phyloP scores from a whole-genome alignment of 2,888 invertebrate species.

The Orthonevra nobilis region DNA sequence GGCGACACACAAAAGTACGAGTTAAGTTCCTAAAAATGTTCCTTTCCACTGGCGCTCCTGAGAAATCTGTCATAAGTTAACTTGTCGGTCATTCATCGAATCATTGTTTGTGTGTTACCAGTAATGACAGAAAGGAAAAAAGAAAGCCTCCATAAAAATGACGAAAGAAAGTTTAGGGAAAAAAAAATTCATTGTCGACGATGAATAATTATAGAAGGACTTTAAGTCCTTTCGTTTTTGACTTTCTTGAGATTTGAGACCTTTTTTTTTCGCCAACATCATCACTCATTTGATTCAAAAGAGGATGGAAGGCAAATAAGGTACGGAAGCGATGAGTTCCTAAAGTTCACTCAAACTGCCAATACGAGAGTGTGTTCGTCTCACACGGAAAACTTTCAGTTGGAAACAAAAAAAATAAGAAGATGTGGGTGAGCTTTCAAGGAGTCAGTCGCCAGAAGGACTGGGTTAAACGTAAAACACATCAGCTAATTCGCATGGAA shows the following conservation, averaged over 20 bases:
- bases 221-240: slow-evolving; percentile 41
- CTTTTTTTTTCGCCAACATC: slow-evolving; percentile 2
- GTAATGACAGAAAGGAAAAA: slow-evolving; percentile 39
- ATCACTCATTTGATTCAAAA: slow-evolving; percentile 43
- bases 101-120: slow-evolving; percentile 20
- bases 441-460: not conserved
- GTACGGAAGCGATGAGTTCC: slow-evolving; percentile 1
- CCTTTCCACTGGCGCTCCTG: slow-evolving; percentile 1
- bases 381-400: slow-evolving; percentile 50
- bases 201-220: slow-evolving; percentile 58
- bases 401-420: no score
- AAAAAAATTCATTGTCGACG: slow-evolving; percentile 17
- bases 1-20: slow-evolving; percentile 27
- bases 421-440: slow-evolving; percentile 17
- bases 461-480: no score
- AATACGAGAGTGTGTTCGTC: not conserved
- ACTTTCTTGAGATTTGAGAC: slow-evolving; percentile 9
- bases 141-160: slow-evolving; percentile 9
- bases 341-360: not conserved
- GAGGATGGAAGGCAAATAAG: slow-evolving; percentile 11
- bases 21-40: slow-evolving; percentile 39
- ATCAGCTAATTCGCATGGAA: slow-evolving; percentile 54
- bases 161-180: slow-evolving; percentile 3
- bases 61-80: slow-evolving; percentile 59
- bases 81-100: slow-evolving; percentile 34